These are phyloP conservation scores for Beaufortia kweichowensis DNA, from an alignment of 2,113 vertebrate genomes.

Conservation along the genomic window DNA sequence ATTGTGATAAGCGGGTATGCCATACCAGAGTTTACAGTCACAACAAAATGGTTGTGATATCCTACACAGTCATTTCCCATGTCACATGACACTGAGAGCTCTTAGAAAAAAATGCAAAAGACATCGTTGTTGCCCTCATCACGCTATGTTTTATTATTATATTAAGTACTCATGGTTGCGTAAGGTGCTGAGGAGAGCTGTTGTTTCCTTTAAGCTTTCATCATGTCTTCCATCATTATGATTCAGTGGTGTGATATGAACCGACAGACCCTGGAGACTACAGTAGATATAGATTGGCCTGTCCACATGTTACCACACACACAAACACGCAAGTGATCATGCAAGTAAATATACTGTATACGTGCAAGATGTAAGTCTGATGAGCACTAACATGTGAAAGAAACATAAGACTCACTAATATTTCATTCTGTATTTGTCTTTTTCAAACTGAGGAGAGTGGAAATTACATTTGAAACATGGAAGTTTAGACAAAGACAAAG, in stretches of 20 bases:
- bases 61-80: not conserved
- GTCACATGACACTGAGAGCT: not conserved
- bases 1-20: too few species aligned
- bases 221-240: constrained; percentile 37
- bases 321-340: constrained; percentile 11
- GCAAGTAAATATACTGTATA: constrained; percentile 18
- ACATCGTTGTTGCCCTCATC: not conserved
- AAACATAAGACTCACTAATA: constrained; percentile 6
- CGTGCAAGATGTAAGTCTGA: not conserved
- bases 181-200: constrained; percentile 13
- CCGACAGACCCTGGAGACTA: constrained; percentile 13
- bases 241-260: constrained; percentile 20
- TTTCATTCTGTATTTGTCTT: not conserved
- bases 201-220: constrained; percentile 5
- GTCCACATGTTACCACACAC: constrained; percentile 1
- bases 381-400: not conserved
- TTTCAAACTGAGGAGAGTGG: not conserved
- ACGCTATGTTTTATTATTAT: not conserved
- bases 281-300: constrained; percentile 5
- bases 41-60: too few species aligned
- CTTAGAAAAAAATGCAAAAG: too few species aligned
- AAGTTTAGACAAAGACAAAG: not conserved
- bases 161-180: constrained; percentile 29
- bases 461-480: not conserved
- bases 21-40: too few species aligned